phyloP scores from a whole-genome alignment of 2,113 vertebrate species.

The Strix uralensis region DNA sequence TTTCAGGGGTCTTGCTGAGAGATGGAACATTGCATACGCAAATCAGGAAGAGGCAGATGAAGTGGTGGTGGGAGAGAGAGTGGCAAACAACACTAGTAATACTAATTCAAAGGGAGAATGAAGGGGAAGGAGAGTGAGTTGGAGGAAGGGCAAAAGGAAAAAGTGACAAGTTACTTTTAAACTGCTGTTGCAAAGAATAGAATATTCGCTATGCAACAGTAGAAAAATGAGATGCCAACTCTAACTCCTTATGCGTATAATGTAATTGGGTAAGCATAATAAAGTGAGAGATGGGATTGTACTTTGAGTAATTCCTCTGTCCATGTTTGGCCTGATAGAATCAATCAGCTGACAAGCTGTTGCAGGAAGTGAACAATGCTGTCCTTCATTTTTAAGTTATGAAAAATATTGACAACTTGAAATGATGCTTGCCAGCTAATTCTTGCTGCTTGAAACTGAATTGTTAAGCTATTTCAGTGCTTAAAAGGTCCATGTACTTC shows the following conservation, averaged over 20 bases:
- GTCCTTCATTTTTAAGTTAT: neutral
- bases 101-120: neutral
- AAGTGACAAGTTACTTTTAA: neutral
- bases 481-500: neutral
- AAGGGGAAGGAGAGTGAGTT: neutral
- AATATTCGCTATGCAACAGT: neutral
- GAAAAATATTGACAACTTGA: neutral
- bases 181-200: neutral
- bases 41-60: neutral
- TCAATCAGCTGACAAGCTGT: neutral
- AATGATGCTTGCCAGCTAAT: neutral
- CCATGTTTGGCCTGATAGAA: neutral
- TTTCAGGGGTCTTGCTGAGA: neutral
- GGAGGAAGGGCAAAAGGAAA: neutral
- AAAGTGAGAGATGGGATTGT: neutral
- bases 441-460: neutral
- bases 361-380: neutral
- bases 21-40: neutral
- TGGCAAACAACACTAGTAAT: neutral
- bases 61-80: neutral
- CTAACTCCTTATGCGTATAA: neutral
- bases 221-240: neutral
- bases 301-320: neutral
- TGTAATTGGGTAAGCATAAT: neutral
- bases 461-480: neutral